phyloP scores from a whole-genome alignment of 2,797 vertebrate species.

The Sphenodon punctatus region DNA sequence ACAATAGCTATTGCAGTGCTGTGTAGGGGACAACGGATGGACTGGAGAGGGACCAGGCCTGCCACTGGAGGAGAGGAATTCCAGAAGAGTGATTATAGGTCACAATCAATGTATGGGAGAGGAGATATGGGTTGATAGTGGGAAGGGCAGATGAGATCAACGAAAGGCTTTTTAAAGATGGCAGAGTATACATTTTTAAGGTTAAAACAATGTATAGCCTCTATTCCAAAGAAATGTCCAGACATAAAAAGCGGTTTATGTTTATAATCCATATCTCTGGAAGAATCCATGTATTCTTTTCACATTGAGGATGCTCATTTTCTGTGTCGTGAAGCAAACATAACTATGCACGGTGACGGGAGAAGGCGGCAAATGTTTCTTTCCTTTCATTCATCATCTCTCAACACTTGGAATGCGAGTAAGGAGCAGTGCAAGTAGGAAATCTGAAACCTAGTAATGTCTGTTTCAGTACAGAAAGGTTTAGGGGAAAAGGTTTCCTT shows the following conservation, averaged over 20 bases:
- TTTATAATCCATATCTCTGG: constrained; percentile 23
- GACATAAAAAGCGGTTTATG: constrained; percentile 45
- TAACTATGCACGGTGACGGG: constrained; percentile 1
- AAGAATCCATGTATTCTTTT: background rate
- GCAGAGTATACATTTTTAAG: too few relatives aligned
- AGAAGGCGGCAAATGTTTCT: constrained; percentile 39
- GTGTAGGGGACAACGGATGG: too few relatives aligned
- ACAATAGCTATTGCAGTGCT: too few relatives aligned
- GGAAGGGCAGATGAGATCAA: too few relatives aligned
- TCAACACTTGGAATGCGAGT: constrained; percentile 49
- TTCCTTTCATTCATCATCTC: constrained; percentile 45
- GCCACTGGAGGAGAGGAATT: too few relatives aligned
- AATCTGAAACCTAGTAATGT: too few relatives aligned
- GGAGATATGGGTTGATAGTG: too few relatives aligned
- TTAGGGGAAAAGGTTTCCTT: constrained; percentile 14
- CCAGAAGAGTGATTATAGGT: too few relatives aligned
- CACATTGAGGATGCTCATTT: background rate
- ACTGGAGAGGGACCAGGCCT: too few relatives aligned
- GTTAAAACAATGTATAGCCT: constrained; percentile 20
- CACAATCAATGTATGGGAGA: too few relatives aligned
- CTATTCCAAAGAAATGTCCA: constrained; percentile 20
- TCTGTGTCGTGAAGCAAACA: constrained; percentile 1
- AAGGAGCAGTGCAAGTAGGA: constrained; percentile 13
- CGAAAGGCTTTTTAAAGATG: too few relatives aligned
- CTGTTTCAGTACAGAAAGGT: too few relatives aligned